phyloP scores from a whole-genome alignment of 2,888 invertebrate species.

The Pachymerium ferrugineum region DNA sequence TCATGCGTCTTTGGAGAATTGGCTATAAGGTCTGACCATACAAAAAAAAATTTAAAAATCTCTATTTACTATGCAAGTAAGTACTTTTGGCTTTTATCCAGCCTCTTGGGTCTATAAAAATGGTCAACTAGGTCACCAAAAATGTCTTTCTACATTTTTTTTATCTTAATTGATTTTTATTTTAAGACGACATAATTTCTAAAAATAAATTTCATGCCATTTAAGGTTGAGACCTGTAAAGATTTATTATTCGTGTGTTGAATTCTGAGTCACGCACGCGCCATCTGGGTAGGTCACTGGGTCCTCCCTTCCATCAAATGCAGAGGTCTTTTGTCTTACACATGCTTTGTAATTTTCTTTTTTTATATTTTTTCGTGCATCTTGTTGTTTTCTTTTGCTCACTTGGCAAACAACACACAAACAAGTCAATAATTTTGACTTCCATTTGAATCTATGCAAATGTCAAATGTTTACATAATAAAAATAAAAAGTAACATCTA shows the following conservation, averaged over 20 bases:
- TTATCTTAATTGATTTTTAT: background rate
- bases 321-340: background rate
- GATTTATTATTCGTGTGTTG: constrained; percentile 2
- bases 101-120: too few species aligned
- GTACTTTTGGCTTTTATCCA: too few species aligned
- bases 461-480: background rate
- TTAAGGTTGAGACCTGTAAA: background rate
- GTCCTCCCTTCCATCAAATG: background rate
- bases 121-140: background rate
- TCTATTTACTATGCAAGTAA: too few species aligned
- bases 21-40: too few species aligned
- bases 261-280: constrained; percentile 24
- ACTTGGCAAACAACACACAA: constrained; percentile 11
- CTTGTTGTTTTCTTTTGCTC: background rate
- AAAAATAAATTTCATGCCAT: constrained; percentile 12
- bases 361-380: background rate
- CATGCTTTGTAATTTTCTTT: background rate
- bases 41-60: too few species aligned
- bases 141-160: too few species aligned
- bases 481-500: background rate
- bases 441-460: background rate
- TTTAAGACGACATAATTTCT: background rate
- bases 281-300: constrained; percentile 20
- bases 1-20: too few species aligned
- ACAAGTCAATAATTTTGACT: constrained; percentile 4